Base-by-base conservation (phyloP, 1,140 invertebrate species). In the Riptortus pedestris region DNA sequence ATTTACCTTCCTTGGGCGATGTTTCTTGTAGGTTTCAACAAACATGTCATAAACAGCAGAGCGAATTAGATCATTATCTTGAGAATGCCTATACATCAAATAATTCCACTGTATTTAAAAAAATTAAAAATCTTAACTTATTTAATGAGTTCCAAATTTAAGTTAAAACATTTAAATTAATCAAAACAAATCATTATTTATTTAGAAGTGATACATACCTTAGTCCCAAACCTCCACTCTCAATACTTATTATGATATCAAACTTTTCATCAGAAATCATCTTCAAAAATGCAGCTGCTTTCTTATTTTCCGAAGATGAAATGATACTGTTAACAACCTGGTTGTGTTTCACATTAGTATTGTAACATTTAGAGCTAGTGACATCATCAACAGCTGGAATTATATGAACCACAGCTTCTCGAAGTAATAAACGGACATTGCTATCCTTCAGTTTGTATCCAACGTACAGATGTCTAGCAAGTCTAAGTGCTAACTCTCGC, bases 401-500 rank as follows among this genome's bases (percentile, higher is more conserved):
- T 62, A 96, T 82, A 71, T 93, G 86, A 29, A 96, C 72, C 24
- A 92, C 85, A 5, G 83, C 76, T 60, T 84, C 84, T 47, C 85
- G 73, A 0, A 96, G 71, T 33, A 95, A 73, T 2, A 76, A 75
- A 1, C 77, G 73, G 26, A 87, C 81, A 1, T 79, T 72, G 0
- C 81, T 79, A 71, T 92, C 81, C 11, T 81, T 80, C 27, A 84
- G 76, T 43, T 77, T 73, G 72, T 85, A 83, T 1, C 86, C 90
- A 60, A 77, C 81, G 11, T 86, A 71, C 16, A 96, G 76, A 77
- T 96, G 92, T 0, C 88, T 80, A 0, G 87, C 84, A 52, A 96
- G 78, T 72, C 92, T 84, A 0, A 94, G 71, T 0, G 89, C 73
- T 29, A 96, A 79, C 75, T 96, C 93, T 64, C 90, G 80, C 0